A percentile compares a stretch with the other conserved stretches of the same genome.
phyloP scores from a whole-genome alignment of 2,797 vertebrate genomes.

The Siniperca scherzeri region DNA sequence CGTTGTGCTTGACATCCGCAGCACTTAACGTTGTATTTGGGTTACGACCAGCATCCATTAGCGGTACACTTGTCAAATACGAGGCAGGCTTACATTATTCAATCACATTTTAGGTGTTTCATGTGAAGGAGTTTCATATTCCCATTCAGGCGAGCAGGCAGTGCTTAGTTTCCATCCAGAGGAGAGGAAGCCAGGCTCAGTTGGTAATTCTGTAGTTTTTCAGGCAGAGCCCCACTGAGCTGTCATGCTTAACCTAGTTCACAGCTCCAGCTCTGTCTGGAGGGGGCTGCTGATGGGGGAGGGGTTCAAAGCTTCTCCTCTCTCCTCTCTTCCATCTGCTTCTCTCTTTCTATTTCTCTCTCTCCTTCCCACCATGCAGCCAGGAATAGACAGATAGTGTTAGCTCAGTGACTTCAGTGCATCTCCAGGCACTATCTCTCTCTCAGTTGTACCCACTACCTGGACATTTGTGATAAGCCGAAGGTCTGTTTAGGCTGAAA shows the following conservation, averaged over 20 bases:
- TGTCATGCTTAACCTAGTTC: slow-evolving; percentile 81
- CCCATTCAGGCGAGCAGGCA: slow-evolving; percentile 37
- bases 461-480: slow-evolving; percentile 76
- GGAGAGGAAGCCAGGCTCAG: slow-evolving; percentile 47
- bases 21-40: slow-evolving; percentile 44
- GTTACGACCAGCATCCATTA: slow-evolving; percentile 59
- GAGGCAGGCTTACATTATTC: slow-evolving; percentile 63
- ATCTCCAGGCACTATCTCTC: slow-evolving; percentile 67
- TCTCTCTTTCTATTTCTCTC: slow-evolving; percentile 5
- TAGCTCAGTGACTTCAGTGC: slow-evolving; percentile 69
- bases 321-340: slow-evolving; percentile 28
- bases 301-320: slow-evolving; percentile 54
- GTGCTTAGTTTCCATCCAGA: slow-evolving; percentile 42
- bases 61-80: slow-evolving; percentile 42
- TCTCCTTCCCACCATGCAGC: slow-evolving; percentile 22
- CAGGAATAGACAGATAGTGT: slow-evolving; percentile 68
- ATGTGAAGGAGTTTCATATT: slow-evolving; percentile 57
- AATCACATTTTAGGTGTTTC: slow-evolving; percentile 47
- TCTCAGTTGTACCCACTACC: slow-evolving; percentile 65
- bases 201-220: slow-evolving; percentile 52
- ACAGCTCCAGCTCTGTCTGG: slow-evolving; percentile 73
- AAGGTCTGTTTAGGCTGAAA: slow-evolving; percentile 65
- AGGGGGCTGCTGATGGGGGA: slow-evolving; percentile 73
- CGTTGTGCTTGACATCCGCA: slow-evolving; percentile 26
- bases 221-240: slow-evolving; percentile 69